These are phyloP conservation scores for Triplophysa tibetana DNA, from an alignment of 2,113 vertebrate genomes.

Conservation along the genomic window DNA sequence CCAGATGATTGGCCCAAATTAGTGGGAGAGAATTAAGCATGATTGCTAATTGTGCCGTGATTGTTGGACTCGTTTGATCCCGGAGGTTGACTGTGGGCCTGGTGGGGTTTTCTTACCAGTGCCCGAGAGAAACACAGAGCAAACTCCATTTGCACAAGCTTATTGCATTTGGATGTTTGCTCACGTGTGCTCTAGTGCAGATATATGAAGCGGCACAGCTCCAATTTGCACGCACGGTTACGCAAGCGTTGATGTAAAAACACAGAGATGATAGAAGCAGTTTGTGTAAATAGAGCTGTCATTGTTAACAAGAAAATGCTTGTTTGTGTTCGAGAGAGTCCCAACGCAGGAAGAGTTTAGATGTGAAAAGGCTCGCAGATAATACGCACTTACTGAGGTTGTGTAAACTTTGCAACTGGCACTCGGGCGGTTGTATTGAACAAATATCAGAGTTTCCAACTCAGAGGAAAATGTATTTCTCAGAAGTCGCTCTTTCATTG, in stretches of 20 bases:
- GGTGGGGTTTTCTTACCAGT: slow-evolving; percentile 13
- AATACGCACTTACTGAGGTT: neutral
- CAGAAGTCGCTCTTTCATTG: neutral
- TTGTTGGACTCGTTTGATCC: slow-evolving; percentile 34
- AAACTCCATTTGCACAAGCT: neutral
- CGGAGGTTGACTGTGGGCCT: neutral
- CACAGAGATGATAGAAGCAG: neutral
- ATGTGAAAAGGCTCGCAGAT: slow-evolving; percentile 1
- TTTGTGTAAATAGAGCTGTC: neutral
- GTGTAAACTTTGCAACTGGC: neutral
- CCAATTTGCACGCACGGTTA: neutral
- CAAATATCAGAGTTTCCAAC: neutral
- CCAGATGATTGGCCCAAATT: slow-evolving; percentile 40
- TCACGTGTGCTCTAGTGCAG: neutral
- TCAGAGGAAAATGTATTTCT: too few relatives aligned
- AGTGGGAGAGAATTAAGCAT: slow-evolving; percentile 35
- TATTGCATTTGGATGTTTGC: neutral
- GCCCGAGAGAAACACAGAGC: neutral
- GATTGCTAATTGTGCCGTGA: slow-evolving; percentile 36
- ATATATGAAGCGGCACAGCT: neutral
- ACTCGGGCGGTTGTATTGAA: neutral
- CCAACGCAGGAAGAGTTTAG: neutral
- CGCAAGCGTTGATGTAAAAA: neutral
- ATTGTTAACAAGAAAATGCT: neutral
- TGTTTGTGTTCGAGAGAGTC: too few relatives aligned